Conservation (phyloP, 2,113 vertebrate genomes). For the Trematomus loennbergii region DNA sequence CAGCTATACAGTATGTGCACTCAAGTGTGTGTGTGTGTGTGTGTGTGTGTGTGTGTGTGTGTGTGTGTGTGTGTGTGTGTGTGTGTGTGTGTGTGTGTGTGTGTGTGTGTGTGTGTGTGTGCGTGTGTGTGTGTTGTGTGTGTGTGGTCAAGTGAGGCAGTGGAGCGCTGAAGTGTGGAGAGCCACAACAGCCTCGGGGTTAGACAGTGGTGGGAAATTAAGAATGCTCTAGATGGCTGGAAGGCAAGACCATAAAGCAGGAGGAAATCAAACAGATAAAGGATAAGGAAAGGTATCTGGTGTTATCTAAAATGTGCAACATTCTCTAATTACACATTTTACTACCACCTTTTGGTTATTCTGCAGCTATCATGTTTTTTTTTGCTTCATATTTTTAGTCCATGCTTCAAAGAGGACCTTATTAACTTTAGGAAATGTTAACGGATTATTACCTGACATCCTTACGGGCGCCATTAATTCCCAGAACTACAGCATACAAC, state of each 20-base stretch:
- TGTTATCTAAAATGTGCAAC: neutral
- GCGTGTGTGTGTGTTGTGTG: slow-evolving; percentile 24
- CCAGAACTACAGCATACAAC: neutral
- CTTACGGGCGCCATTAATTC: neutral
- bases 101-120: slow-evolving; percentile 5
- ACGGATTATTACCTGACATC: neutral
- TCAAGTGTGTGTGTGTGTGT: no score
- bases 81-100: neutral
- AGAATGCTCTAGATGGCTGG: slow-evolving; percentile 37
- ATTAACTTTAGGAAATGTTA: neutral
- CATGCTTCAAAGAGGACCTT: no score
- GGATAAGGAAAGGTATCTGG: neutral
- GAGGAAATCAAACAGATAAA: slow-evolving; percentile 22
- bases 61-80: no score
- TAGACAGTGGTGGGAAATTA: slow-evolving; percentile 55
- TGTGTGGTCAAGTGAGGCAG: slow-evolving; percentile 49
- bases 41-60: no score
- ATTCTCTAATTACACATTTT: neutral
- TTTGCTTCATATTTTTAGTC: no score
- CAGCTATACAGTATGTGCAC: neutral
- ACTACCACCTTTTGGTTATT: neutral
- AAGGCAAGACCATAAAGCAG: slow-evolving; percentile 19
- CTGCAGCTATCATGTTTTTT: neutral
- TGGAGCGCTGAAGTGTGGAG: slow-evolving; percentile 57
- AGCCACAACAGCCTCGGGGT: slow-evolving; percentile 65